Evolutionary conservation across 2,888 invertebrate species (phyloP), one percentile per base, ranked within the genome.

Genomic region (Steromphala cineraria): DNA sequence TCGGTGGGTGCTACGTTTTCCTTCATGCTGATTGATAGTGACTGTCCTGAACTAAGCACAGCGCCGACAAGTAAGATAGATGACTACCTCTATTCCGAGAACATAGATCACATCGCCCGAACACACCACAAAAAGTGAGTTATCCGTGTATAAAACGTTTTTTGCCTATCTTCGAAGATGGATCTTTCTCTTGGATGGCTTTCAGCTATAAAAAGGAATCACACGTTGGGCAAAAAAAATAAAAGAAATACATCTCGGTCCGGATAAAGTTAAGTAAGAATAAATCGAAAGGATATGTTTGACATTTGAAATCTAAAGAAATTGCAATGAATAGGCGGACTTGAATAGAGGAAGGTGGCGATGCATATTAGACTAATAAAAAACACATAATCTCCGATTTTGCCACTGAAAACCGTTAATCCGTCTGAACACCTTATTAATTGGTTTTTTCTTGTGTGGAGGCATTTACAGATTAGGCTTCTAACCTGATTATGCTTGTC

Each of bases 361-460:
- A 36, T 40, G 28, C 71, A 71, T 71, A 71, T 71, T 71, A 71
- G 71, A 36, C 28, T 62, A 62, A 28, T 62, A 62, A 28, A 24
- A 28, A 62, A 15, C 62, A 67, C 36, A 71, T 71, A 71, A 71
- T 28, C 71, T 71, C 19, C 28, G 71, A 71, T 36, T 71, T 36
- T 40, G 28, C 19, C 31, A 17, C 71, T 36, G 19, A 71, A 71
- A 17, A 10, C 36, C 40, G 19, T 71, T 36, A 71, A 71, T 71
- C 71, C 71, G 71, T 71, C 71, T 71, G 71, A 71, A 71, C 40
- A 36, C 71, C 71, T 56, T 71, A 71, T 71, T 71, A 71, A 71
- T 71, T 71, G 36, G 71, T 71, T 71, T n/a, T 71, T 71, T 71
- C 71, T 71, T 40, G 71, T 36, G 71, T 71, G n/a, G 19, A 71